These are phyloP conservation scores for Scaptodrosophila lebanonensis DNA, from an alignment of 1,140 invertebrate genomes.

Conservation along the genomic window DNA sequence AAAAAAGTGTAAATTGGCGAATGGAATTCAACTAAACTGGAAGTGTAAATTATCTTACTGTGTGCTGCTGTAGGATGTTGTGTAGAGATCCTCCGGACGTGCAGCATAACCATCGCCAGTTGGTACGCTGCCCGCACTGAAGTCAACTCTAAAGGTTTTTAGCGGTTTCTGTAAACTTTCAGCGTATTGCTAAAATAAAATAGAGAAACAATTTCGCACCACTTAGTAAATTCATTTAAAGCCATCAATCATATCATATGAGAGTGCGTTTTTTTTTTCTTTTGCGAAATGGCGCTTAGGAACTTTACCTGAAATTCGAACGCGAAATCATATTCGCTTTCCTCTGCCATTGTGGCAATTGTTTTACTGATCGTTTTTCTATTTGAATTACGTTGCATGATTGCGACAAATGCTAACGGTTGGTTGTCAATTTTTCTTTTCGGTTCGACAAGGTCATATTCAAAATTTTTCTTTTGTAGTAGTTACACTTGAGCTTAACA, in stretches of 20 bases:
- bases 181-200: slow-evolving; percentile 71
- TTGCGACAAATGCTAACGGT: slow-evolving; percentile 71
- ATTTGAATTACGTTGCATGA: slow-evolving; percentile 32
- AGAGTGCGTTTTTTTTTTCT: too few relatives aligned
- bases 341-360: slow-evolving; percentile 69
- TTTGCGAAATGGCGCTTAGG: background rate
- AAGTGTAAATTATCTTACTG: slow-evolving; percentile 61
- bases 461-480: slow-evolving; percentile 39
- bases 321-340: slow-evolving; percentile 81
- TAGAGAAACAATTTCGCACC: slow-evolving; percentile 16
- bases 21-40: background rate
- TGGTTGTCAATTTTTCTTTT: slow-evolving; percentile 66
- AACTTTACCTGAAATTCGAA: slow-evolving; percentile 80
- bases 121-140: slow-evolving; percentile 63
- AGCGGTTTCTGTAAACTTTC: slow-evolving; percentile 77
- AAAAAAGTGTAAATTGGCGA: background rate
- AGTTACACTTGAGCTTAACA: slow-evolving; percentile 46
- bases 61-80: slow-evolving; percentile 71
- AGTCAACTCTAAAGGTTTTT: slow-evolving; percentile 76
- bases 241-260: too few relatives aligned
- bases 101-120: slow-evolving; percentile 67
- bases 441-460: slow-evolving; percentile 65
- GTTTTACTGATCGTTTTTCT: slow-evolving; percentile 39
- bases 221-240: slow-evolving; percentile 10
- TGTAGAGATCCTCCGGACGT: slow-evolving; percentile 66